Percentiles rank a stretch among this genome's conserved stretches.
Evolutionary conservation across 2,888 invertebrate genomes (phyloP).

Genomic region (Macropis europaea): DNA sequence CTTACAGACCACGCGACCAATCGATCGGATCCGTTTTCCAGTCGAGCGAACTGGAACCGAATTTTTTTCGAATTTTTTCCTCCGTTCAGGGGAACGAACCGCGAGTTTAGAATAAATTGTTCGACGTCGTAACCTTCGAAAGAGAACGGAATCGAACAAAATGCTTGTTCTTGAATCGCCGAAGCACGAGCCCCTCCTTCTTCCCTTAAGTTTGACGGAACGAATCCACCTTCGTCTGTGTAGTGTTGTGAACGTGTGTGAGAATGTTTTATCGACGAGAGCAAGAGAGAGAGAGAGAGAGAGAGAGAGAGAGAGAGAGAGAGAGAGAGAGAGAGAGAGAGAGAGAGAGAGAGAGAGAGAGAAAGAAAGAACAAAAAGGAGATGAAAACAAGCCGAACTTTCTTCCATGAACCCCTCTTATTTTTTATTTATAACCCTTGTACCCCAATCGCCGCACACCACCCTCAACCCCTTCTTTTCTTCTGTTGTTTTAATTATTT

Average conservation of each 20-base stretch:
- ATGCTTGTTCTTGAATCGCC: slow-evolving; percentile 27
- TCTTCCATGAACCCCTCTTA: slow-evolving; percentile 43
- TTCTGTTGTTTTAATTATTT: slow-evolving; percentile 74
- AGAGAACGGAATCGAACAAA: slow-evolving; percentile 4
- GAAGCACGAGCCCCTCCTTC: slow-evolving; percentile 16
- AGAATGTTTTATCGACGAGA: slow-evolving; percentile 31
- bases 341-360: slow-evolving; percentile 6
- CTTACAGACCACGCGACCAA: neutral
- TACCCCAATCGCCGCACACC: too few relatives aligned
- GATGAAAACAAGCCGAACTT: slow-evolving; percentile 24
- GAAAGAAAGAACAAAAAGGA: neutral
- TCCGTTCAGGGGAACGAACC: too few relatives aligned
- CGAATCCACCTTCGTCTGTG: slow-evolving; percentile 17
- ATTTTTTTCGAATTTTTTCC: too few relatives aligned
- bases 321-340: slow-evolving; percentile 1
- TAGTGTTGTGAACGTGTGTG: slow-evolving; percentile 11
- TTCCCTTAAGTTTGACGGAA: slow-evolving; percentile 21
- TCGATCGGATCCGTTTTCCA: neutral
- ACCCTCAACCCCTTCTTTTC: neutral
- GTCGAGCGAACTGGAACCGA: too few relatives aligned
- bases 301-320: neutral
- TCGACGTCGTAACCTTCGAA: neutral
- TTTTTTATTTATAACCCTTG: slow-evolving; percentile 62
- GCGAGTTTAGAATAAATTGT: too few relatives aligned
- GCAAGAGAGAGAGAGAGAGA: neutral